phyloP scores from a whole-genome alignment of 2,888 invertebrate species.

The Catocala fraxini region DNA sequence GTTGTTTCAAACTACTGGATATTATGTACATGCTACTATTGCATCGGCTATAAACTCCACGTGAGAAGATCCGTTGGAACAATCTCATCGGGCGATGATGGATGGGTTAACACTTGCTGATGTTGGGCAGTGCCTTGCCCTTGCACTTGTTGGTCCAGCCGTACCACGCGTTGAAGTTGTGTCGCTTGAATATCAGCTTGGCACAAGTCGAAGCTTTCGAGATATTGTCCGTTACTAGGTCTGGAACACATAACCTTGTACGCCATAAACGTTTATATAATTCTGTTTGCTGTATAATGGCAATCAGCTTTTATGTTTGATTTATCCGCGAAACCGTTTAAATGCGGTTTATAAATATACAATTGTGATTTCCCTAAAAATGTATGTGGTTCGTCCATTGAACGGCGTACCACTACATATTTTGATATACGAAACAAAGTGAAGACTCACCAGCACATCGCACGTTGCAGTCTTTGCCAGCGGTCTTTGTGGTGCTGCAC shows the following conservation, averaged over 20 bases:
- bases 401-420: no score
- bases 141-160: slow-evolving; percentile 70
- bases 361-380: no score
- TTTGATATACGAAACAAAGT: neutral
- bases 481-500: slow-evolving; percentile 66
- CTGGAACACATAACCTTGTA: slow-evolving; percentile 47
- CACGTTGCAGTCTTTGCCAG: slow-evolving; percentile 75
- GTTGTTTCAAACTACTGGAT: no score
- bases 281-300: neutral
- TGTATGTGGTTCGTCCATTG: no score
- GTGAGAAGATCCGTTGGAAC: no score
- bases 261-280: neutral
- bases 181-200: slow-evolving; percentile 68
- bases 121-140: slow-evolving; percentile 60
- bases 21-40: no score
- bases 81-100: neutral
- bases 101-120: slow-evolving; percentile 58
- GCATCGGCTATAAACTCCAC: no score
- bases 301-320: no score
- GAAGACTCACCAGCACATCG: slow-evolving; percentile 59
- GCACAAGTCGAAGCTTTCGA: slow-evolving; percentile 73
- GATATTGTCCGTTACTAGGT: slow-evolving; percentile 68
- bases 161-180: slow-evolving; percentile 70
- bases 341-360: no score
- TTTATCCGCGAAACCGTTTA: no score